phyloP scores from a whole-genome alignment of 2,113 vertebrate genomes.

The Xenopus borealis region DNA sequence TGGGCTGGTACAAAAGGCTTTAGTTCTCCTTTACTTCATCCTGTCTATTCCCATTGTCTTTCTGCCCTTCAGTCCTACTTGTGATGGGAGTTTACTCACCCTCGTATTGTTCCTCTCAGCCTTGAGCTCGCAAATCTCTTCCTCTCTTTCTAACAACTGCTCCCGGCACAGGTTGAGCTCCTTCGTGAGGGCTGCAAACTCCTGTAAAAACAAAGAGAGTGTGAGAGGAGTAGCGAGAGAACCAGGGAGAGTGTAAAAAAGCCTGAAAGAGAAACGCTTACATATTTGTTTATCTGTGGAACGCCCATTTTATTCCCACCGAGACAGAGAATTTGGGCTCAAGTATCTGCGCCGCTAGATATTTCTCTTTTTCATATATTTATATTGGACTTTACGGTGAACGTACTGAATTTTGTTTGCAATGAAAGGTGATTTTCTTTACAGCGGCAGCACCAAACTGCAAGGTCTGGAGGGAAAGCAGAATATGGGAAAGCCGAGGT shows the following conservation, averaged over 20 bases:
- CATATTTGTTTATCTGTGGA: constrained; percentile 20
- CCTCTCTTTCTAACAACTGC: constrained; percentile 87
- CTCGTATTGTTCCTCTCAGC: constrained; percentile 90
- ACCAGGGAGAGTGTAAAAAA: background rate
- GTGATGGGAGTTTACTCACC: constrained; percentile 61
- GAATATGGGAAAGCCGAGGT: constrained; percentile 12
- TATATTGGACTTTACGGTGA: background rate
- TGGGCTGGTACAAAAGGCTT: no score
- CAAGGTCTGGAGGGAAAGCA: constrained; percentile 1
- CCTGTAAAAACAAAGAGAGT: constrained; percentile 59
- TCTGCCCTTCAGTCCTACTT: no score
- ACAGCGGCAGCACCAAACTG: background rate
- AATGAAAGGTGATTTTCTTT: background rate
- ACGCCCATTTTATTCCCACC: constrained; percentile 22
- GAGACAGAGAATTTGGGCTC: background rate
- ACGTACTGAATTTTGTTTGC: background rate
- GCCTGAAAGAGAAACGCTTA: background rate
- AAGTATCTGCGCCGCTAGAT: background rate
- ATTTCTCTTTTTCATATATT: background rate
- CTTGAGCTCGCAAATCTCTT: constrained; percentile 89
- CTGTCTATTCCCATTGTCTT: no score
- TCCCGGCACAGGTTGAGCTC: constrained; percentile 88
- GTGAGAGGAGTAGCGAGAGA: background rate
- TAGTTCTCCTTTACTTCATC: no score
- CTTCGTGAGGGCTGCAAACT: constrained; percentile 90